Evolutionary conservation across 2,797 vertebrate species (phyloP).

Genomic region (Zonotrichia albicollis): DNA sequence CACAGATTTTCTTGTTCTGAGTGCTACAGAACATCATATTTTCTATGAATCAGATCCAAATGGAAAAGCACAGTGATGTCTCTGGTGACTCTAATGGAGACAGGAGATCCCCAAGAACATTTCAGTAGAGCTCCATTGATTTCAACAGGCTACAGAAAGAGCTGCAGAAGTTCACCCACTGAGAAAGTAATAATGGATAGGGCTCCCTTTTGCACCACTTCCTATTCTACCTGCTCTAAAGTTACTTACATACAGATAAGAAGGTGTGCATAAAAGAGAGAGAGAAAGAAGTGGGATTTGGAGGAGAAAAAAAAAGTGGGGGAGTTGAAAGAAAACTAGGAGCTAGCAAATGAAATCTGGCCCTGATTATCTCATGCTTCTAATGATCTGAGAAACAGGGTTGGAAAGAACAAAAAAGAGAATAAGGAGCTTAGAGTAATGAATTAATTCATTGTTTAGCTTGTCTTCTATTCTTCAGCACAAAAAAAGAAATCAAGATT

Average conservation of each 20-base stretch:
- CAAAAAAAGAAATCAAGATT: constrained; percentile 57
- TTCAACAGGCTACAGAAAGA: background rate
- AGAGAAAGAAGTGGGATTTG: background rate
- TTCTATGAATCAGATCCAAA: background rate
- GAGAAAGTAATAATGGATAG: background rate
- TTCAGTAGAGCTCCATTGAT: background rate
- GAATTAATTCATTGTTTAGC: constrained; percentile 69
- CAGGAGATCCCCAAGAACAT: background rate
- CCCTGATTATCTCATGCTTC: constrained; percentile 31
- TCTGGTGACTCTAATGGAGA: background rate
- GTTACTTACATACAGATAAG: background rate
- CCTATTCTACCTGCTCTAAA: background rate
- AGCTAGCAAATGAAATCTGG: constrained; percentile 37
- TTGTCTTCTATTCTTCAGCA: constrained; percentile 64
- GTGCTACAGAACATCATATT: background rate
- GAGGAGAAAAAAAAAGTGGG: background rate
- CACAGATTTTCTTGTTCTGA: background rate
- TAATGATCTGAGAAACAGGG: constrained; percentile 34
- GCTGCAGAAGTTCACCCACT: background rate
- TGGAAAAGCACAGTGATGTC: background rate
- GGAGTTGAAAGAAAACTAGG: background rate
- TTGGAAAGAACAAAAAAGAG: constrained; percentile 59
- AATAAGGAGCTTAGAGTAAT: constrained; percentile 66
- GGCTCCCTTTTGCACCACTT: background rate
- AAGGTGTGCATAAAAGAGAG: background rate